phyloP scores from a whole-genome alignment of 23 tunicate genomes.

The Botrylloides violaceus region DNA sequence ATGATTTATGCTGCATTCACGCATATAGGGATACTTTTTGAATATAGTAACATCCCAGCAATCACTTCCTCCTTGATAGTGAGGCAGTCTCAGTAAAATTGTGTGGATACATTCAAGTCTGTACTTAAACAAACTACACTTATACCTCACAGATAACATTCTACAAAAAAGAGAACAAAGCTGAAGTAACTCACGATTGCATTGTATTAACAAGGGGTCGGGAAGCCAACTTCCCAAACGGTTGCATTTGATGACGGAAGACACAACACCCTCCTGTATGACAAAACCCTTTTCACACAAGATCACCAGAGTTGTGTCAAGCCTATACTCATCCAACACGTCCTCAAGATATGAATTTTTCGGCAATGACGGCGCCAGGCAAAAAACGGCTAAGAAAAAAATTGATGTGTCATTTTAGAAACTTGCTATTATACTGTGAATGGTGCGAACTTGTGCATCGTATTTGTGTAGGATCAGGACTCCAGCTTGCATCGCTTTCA shows the following conservation, averaged over 20 bases:
- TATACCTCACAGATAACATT: no score
- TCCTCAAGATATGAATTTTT: not conserved
- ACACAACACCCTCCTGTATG: not conserved
- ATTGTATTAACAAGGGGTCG: conserved; percentile 1
- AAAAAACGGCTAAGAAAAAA: conserved; percentile 7
- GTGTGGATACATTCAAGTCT: no score
- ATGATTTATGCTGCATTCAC: no score
- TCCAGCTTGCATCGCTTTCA: not conserved
- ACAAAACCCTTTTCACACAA: conserved; percentile 13
- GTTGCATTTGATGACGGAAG: conserved; percentile 20
- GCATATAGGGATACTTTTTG: no score
- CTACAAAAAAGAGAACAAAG: no score
- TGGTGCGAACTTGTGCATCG: not conserved
- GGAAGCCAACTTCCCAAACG: conserved; percentile 21
- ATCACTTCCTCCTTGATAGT: no score
- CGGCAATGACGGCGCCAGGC: not conserved
- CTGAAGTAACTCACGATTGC: no score
- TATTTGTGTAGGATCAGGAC: not conserved
- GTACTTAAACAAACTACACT: no score
- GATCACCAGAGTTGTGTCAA: not conserved
- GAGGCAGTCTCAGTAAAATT: no score
- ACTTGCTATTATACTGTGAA: no score
- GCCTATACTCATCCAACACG: not conserved
- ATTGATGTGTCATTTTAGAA: no score
- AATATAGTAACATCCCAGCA: no score